Percentiles rank a stretch among this genome's conserved stretches.
These are phyloP conservation scores for Antheraea yamamai DNA, from an alignment of 2,888 invertebrate genomes.

Conservation along the genomic window DNA sequence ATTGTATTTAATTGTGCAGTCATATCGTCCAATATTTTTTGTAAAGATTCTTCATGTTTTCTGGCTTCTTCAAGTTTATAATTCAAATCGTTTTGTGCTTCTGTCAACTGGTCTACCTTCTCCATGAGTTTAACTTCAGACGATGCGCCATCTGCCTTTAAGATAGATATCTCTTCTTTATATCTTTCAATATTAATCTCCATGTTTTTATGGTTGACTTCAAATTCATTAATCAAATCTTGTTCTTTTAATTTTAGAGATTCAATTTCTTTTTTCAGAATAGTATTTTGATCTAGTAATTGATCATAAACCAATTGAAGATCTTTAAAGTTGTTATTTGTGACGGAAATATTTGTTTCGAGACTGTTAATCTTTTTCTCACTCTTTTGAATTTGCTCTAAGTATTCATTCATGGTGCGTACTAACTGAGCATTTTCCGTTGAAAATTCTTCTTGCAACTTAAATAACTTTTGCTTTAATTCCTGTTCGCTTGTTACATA, in stretches of 20 bases:
- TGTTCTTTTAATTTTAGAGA: constrained; percentile 63
- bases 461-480: constrained; percentile 72
- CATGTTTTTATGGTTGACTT: constrained; percentile 62
- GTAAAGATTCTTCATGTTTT: constrained; percentile 74
- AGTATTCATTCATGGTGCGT: constrained; percentile 59
- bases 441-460: constrained; percentile 69
- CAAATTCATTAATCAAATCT: constrained; percentile 62
- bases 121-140: constrained; percentile 75
- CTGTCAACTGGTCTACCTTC: constrained; percentile 74
- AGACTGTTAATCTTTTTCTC: constrained; percentile 65
- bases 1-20: constrained; percentile 70
- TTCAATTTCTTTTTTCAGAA: constrained; percentile 70
- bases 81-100: constrained; percentile 75
- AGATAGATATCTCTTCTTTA: constrained; percentile 67
- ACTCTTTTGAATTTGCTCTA: constrained; percentile 61
- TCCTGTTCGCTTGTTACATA: constrained; percentile 74
- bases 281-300: constrained; percentile 69
- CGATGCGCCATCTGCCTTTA: constrained; percentile 72
- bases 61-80: constrained; percentile 76
- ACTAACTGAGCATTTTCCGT: constrained; percentile 63
- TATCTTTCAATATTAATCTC: constrained; percentile 74
- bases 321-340: constrained; percentile 55
- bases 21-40: constrained; percentile 72
- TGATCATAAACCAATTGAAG: constrained; percentile 61
- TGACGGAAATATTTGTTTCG: constrained; percentile 50